These are phyloP conservation scores for Drosophila grimshawi DNA, from an alignment of 1,140 invertebrate genomes.

Conservation along the genomic window DNA sequence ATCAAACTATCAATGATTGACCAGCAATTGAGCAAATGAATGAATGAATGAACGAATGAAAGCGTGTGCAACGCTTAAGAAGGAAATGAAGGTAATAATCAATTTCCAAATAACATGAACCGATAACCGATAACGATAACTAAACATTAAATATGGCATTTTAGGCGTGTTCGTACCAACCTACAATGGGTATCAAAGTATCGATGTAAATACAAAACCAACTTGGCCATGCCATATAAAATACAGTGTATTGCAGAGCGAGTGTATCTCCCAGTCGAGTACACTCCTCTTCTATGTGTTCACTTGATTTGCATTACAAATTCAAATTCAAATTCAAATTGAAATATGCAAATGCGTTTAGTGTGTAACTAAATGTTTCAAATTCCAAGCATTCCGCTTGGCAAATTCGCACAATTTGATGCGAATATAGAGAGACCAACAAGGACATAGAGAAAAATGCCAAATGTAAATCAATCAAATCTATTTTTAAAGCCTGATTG, in stretches of 20 bases:
- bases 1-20: slow-evolving; percentile 1
- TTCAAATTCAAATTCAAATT: background rate
- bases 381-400: slow-evolving; percentile 7
- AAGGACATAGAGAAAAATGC: no score
- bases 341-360: background rate
- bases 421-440: background rate
- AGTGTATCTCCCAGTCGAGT: background rate
- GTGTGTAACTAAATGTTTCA: slow-evolving; percentile 11
- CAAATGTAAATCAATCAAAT: background rate
- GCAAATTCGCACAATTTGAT: background rate
- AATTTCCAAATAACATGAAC: slow-evolving; percentile 16
- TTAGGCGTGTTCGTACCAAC: no score
- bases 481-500: background rate
- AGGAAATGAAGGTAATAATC: slow-evolving; percentile 14
- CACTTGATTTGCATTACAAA: slow-evolving; percentile 1
- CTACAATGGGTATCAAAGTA: no score
- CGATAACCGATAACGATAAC: slow-evolving; percentile 17
- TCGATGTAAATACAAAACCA: background rate
- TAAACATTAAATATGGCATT: background rate
- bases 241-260: background rate
- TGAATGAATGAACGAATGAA: slow-evolving; percentile 21
- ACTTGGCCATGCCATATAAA: background rate
- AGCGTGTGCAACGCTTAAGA: slow-evolving; percentile 15
- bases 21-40: slow-evolving; percentile 10
- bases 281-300: background rate